A percentile compares a stretch with the other conserved stretches of the same genome.
Conservation (phyloP, 2,888 invertebrate species). For the Heteromyza rotundicornis region DNA sequence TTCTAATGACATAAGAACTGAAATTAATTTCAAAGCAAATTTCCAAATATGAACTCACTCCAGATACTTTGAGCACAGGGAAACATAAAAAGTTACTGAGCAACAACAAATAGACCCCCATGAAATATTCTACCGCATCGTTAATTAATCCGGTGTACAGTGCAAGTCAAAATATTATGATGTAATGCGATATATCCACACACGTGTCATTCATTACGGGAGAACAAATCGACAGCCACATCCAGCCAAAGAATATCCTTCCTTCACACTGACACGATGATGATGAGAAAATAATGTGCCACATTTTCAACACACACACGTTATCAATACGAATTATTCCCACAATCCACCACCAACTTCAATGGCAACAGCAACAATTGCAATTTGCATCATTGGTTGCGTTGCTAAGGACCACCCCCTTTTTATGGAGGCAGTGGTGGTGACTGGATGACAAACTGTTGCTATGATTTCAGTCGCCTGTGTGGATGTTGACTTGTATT, state of each 20-base stretch:
- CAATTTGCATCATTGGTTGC: neutral
- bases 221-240: neutral
- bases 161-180: constrained; percentile 57
- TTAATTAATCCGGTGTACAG: constrained; percentile 44
- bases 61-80: too few relatives aligned
- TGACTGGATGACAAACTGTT: too few relatives aligned
- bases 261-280: too few relatives aligned
- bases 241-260: too few relatives aligned
- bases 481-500: neutral
- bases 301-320: neutral
- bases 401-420: neutral
- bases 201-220: neutral
- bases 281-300: too few relatives aligned
- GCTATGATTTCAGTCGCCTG: neutral
- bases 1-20: too few relatives aligned
- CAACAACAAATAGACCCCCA: too few relatives aligned
- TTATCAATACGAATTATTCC: neutral
- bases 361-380: constrained; percentile 1
- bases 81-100: too few relatives aligned
- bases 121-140: constrained; percentile 3
- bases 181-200: constrained; percentile 44
- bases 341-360: neutral
- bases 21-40: too few relatives aligned
- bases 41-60: too few relatives aligned
- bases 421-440: neutral